Evolutionary conservation across 2,888 invertebrate species (phyloP).

Genomic region (Heliconius erato): DNA sequence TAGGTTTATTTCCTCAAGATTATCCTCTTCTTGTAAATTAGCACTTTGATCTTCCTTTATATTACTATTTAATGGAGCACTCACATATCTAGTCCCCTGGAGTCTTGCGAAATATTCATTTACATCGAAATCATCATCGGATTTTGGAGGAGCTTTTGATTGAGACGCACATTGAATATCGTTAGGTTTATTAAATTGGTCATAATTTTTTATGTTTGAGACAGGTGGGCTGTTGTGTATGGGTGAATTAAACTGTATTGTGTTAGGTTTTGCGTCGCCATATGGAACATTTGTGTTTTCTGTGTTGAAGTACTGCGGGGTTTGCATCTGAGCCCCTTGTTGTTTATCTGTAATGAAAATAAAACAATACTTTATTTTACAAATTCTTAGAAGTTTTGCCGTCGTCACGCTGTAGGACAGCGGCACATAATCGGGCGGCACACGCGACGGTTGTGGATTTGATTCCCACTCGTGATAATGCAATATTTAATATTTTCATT

Average conservation of each 20-base stretch:
- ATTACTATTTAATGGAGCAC: constrained; percentile 74
- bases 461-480: no score
- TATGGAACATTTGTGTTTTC: constrained; percentile 62
- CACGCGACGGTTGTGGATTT: no score
- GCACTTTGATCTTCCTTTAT: constrained; percentile 81
- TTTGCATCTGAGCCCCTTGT: constrained; percentile 59
- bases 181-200: constrained; percentile 50
- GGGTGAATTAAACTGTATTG: constrained; percentile 44
- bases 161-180: constrained; percentile 52
- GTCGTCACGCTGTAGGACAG: background rate
- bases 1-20: constrained; percentile 76
- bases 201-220: constrained; percentile 53
- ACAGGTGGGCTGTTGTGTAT: constrained; percentile 49
- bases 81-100: constrained; percentile 79
- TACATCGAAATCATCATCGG: constrained; percentile 81
- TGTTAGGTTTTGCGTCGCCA: constrained; percentile 67
- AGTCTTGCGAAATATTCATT: constrained; percentile 81
- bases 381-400: background rate
- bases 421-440: background rate
- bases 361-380: constrained; percentile 33
- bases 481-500: no score
- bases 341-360: constrained; percentile 75
- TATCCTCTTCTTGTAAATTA: constrained; percentile 80
- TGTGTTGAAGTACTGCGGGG: constrained; percentile 66
- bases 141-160: constrained; percentile 66